Evolutionary conservation across 2,888 invertebrate species (phyloP).

Genomic region (Alviniconcha strummeri): DNA sequence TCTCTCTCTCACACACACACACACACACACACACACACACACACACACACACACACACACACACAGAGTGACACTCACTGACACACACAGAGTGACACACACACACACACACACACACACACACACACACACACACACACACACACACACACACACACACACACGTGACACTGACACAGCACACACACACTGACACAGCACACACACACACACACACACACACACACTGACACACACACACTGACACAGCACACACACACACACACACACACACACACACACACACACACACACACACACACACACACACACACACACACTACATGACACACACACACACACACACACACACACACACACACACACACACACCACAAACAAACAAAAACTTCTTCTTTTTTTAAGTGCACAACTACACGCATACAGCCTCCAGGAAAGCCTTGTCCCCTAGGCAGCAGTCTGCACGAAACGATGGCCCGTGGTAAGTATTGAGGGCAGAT

Average conservation of each 20-base stretch:
- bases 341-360: too few species aligned
- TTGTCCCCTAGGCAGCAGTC: too few species aligned
- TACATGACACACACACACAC: background rate
- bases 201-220: conserved; percentile 11
- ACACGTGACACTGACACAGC: background rate
- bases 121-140: conserved; percentile 1
- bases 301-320: conserved; percentile 11
- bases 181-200: conserved; percentile 1
- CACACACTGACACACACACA: conserved; percentile 10
- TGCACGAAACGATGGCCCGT: too few species aligned
- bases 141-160: conserved; percentile 15
- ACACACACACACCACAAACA: too few species aligned
- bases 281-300: conserved; percentile 10
- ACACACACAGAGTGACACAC: conserved; percentile 14
- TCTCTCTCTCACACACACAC: background rate
- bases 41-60: conserved; percentile 25
- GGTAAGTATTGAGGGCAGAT: too few species aligned
- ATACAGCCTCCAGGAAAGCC: too few species aligned
- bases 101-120: conserved; percentile 11
- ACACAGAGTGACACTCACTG: conserved; percentile 12
- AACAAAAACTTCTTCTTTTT: too few species aligned
- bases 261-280: too few species aligned
- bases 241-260: background rate
- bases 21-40: conserved; percentile 8
- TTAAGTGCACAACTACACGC: too few species aligned